Conservation (phyloP, 2,888 invertebrate species). For the Proisotoma minuta region DNA sequence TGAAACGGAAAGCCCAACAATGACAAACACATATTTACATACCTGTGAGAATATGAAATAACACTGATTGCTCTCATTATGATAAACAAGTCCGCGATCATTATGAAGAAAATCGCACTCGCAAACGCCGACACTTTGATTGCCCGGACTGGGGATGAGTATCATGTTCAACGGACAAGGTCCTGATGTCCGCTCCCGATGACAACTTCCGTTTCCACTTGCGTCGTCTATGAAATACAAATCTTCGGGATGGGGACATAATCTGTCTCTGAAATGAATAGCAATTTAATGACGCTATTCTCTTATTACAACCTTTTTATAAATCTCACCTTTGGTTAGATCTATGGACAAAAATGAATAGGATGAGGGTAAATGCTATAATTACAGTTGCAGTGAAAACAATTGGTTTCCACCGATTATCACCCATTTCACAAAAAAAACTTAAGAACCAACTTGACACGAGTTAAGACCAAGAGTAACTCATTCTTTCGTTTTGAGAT, state of each 20-base stretch:
- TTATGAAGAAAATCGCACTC: constrained; percentile 19
- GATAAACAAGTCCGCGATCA: constrained; percentile 13
- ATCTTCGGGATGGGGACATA: constrained; percentile 13
- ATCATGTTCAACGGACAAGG: constrained; percentile 21
- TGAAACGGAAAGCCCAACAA: no score
- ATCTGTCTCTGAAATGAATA: not conserved
- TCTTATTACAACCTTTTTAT: no score
- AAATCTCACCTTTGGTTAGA: constrained; percentile 10
- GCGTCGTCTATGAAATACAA: constrained; percentile 17
- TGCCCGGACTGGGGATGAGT: not conserved
- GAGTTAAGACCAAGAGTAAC: no score
- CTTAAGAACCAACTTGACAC: no score
- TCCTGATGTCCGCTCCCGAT: not conserved
- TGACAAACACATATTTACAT: no score
- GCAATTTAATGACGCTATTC: no score
- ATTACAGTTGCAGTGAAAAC: not conserved
- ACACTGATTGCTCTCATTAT: constrained; percentile 18
- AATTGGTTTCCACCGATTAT: not conserved
- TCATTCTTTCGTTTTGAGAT: no score
- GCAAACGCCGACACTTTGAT: constrained; percentile 17
- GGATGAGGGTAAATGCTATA: not conserved
- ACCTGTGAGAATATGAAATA: constrained; percentile 32
- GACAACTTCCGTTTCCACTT: constrained; percentile 13
- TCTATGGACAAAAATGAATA: constrained; percentile 24
- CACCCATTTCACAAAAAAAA: not conserved